These are phyloP conservation scores for Bothrops jararaca DNA, from an alignment of 2,113 vertebrate genomes.

Conservation along the genomic window DNA sequence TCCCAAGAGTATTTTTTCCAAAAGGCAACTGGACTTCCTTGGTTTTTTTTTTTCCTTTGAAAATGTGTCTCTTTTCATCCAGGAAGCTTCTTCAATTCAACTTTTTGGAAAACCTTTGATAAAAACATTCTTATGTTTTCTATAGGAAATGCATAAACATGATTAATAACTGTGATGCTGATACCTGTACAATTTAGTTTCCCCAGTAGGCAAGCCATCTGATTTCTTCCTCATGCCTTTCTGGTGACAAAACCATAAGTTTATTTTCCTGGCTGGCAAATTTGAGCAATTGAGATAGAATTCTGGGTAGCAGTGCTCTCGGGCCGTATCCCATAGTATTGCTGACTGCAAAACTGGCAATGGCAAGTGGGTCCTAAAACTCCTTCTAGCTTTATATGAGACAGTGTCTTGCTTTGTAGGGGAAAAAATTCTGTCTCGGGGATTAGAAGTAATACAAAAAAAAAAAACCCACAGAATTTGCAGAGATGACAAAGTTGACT, in stretches of 20 bases:
- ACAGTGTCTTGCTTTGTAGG: neutral
- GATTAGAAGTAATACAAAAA: neutral
- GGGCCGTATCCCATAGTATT: neutral
- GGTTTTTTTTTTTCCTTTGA: neutral
- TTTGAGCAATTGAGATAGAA: neutral
- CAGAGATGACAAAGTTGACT: neutral
- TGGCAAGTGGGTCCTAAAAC: neutral
- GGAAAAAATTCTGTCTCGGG: neutral
- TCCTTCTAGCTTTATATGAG: neutral
- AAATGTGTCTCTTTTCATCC: neutral
- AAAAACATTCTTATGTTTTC: neutral
- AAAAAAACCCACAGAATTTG: neutral
- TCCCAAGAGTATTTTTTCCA: neutral
- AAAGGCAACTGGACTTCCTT: neutral
- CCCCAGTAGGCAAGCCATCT: too few species aligned
- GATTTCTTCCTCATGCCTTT: neutral
- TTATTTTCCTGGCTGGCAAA: neutral
- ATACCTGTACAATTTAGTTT: neutral
- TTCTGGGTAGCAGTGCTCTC: neutral
- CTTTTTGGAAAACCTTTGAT: neutral
- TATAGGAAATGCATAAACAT: neutral
- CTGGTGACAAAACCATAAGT: neutral
- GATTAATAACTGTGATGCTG: neutral
- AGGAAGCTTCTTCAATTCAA: neutral
- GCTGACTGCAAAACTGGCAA: neutral